These are phyloP conservation scores for Avahi laniger DNA, from an alignment of 2,797 vertebrate species.

Conservation along the genomic window DNA sequence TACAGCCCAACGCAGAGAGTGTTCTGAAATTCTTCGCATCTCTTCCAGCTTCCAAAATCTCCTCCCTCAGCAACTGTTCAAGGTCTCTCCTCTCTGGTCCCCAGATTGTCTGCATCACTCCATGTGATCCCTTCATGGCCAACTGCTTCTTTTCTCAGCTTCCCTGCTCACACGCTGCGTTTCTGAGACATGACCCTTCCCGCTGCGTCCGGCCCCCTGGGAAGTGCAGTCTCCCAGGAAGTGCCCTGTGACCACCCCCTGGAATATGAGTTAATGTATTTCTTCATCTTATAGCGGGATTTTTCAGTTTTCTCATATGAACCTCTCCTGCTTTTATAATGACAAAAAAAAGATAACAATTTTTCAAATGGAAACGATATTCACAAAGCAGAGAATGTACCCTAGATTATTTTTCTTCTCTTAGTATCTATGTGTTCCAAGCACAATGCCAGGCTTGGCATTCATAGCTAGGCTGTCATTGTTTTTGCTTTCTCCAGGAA, in stretches of 20 bases:
- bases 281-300: neutral
- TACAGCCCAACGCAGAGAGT: neutral
- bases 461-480: neutral
- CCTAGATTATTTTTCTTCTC: neutral
- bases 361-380: neutral
- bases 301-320: neutral
- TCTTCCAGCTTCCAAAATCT: neutral
- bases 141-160: neutral
- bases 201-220: accelerated
- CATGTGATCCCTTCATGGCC: neutral
- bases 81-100: neutral
- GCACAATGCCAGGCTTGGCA: neutral
- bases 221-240: neutral
- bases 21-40: neutral
- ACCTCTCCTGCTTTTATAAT: neutral
- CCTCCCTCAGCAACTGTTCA: neutral
- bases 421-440: neutral
- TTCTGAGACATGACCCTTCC: neutral
- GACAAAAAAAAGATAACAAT: neutral
- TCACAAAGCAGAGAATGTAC: neutral
- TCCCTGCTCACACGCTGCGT: neutral
- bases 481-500: slow-evolving; percentile 85
- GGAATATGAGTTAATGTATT: neutral
- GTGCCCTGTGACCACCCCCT: neutral
- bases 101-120: neutral